Conservation (phyloP, 2,888 invertebrate species). For the Dorcus parallelipipedus region DNA sequence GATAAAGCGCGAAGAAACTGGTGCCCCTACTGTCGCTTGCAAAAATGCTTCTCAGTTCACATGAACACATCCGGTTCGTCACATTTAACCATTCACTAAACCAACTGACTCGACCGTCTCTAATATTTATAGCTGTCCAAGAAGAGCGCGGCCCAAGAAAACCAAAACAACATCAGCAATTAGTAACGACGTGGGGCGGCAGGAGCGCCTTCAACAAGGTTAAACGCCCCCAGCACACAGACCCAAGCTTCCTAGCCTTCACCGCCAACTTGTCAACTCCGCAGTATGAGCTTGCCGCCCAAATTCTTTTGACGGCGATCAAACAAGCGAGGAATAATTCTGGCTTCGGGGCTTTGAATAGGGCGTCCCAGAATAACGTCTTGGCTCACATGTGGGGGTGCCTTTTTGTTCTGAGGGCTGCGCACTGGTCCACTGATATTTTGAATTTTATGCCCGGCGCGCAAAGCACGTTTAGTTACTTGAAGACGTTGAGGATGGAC, state of each 20-base stretch:
- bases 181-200: background rate
- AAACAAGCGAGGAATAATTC: conserved; percentile 56
- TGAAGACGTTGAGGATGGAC: conserved; percentile 35
- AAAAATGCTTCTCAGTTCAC: conserved; percentile 70
- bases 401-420: conserved; percentile 56
- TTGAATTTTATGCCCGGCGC: conserved; percentile 41
- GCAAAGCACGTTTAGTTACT: conserved; percentile 26
- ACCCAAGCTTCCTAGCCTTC: background rate
- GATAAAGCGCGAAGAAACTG: conserved; percentile 83
- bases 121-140: conserved; percentile 65
- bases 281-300: conserved; percentile 57
- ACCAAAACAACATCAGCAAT: conserved; percentile 35
- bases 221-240: conserved; percentile 1
- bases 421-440: conserved; percentile 56
- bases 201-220: conserved; percentile 7
- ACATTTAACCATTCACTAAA: background rate
- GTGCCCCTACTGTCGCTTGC: conserved; percentile 81
- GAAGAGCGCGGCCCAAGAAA: conserved; percentile 78
- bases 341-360: conserved; percentile 51
- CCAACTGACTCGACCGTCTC: too few relatives aligned
- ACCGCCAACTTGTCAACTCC: conserved; percentile 26
- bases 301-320: conserved; percentile 57
- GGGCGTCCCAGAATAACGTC: conserved; percentile 55
- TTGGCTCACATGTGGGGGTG: conserved; percentile 59
- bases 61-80: conserved; percentile 74